Evolutionary conservation across 2,797 vertebrate species (phyloP).

Genomic region (Halcyon leucocephala): DNA sequence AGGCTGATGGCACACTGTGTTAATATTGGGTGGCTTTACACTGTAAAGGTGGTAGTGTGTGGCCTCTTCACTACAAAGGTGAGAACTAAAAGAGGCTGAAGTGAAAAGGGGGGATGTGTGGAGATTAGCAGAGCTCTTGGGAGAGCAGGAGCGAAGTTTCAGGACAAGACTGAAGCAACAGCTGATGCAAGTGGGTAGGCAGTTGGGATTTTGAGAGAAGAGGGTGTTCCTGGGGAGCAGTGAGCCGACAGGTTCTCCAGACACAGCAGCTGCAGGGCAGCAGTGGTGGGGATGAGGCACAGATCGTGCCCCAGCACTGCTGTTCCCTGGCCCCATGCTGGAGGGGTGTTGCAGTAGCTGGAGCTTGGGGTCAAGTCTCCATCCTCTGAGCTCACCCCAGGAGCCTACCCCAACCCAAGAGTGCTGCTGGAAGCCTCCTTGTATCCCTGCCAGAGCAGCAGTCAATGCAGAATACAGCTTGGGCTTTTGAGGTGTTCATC

Average conservation of each 20-base stretch:
- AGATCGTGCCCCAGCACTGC: background rate
- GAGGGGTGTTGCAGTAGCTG: background rate
- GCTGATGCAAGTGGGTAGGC: background rate
- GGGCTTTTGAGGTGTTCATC: background rate
- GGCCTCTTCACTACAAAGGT: background rate
- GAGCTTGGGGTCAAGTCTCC: background rate
- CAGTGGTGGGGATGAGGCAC: background rate
- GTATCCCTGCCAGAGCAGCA: background rate
- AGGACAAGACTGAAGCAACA: background rate
- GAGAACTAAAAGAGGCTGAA: background rate
- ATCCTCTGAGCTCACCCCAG: background rate
- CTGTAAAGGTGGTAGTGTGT: background rate
- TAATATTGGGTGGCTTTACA: background rate
- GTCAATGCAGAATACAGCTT: background rate
- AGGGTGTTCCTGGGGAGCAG: background rate
- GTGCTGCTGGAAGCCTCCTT: background rate
- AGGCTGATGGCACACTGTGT: background rate
- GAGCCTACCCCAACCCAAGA: background rate
- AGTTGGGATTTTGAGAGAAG: background rate
- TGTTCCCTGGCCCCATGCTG: accelerated
- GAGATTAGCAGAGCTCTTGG: background rate
- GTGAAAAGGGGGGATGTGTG: background rate
- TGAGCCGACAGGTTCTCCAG: background rate
- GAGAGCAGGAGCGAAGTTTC: background rate
- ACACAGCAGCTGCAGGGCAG: background rate